Percentiles rank a stretch among this genome's conserved stretches.
These are phyloP conservation scores for Siniperca scherzeri DNA, from an alignment of 2,797 vertebrate species.

Conservation along the genomic window DNA sequence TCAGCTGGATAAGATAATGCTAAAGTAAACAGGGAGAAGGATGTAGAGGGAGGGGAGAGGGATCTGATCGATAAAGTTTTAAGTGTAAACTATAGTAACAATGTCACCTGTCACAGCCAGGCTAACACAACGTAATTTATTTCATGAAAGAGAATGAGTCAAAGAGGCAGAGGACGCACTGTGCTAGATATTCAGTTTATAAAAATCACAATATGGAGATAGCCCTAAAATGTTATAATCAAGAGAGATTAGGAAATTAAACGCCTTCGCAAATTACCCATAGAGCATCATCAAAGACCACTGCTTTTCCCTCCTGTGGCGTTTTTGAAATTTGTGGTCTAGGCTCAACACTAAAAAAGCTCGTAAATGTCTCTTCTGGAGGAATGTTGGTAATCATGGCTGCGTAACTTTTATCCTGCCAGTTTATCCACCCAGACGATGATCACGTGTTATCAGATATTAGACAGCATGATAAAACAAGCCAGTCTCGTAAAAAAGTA, in stretches of 20 bases:
- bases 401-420: slow-evolving; percentile 37
- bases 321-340: slow-evolving; percentile 53
- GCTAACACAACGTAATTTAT: slow-evolving; percentile 8
- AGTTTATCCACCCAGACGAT: slow-evolving; percentile 18
- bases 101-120: slow-evolving; percentile 18
- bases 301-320: slow-evolving; percentile 32
- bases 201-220: slow-evolving; percentile 1
- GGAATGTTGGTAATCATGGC: slow-evolving; percentile 51
- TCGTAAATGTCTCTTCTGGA: slow-evolving; percentile 62
- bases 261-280: slow-evolving; percentile 42
- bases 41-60: slow-evolving; percentile 10
- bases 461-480: slow-evolving; percentile 39
- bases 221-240: slow-evolving; percentile 34
- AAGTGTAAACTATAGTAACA: slow-evolving; percentile 66
- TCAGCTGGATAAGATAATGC: slow-evolving; percentile 20
- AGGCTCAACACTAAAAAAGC: slow-evolving; percentile 49
- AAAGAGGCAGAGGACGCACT: not conserved
- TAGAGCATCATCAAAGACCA: slow-evolving; percentile 22
- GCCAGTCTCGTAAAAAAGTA: slow-evolving; percentile 12
- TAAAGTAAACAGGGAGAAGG: slow-evolving; percentile 33
- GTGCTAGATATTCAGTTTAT: not conserved
- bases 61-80: slow-evolving; percentile 66
- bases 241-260: slow-evolving; percentile 48
- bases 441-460: slow-evolving; percentile 22
- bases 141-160: not conserved